These are phyloP conservation scores for Sphaerodactylus townsendi DNA, from an alignment of 2,113 vertebrate species.

Conservation along the genomic window DNA sequence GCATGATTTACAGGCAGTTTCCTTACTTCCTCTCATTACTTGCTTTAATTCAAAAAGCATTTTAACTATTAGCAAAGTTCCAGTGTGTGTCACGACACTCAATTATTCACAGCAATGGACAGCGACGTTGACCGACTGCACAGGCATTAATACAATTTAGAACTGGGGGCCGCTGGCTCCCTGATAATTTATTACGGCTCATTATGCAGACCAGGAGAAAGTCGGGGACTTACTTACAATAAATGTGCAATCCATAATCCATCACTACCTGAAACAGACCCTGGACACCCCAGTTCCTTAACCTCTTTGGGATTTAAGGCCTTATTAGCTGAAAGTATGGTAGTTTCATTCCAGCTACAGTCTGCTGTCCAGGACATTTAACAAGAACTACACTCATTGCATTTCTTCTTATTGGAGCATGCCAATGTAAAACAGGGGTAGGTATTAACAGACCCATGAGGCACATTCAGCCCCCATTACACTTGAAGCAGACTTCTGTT, in stretches of 20 bases:
- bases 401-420: neutral
- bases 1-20: slow-evolving; percentile 11
- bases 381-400: neutral
- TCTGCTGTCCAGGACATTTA: neutral
- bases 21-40: slow-evolving; percentile 15
- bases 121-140: slow-evolving; percentile 70
- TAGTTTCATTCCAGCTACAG: neutral
- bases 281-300: slow-evolving; percentile 39
- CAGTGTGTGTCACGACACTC: slow-evolving; percentile 59
- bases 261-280: slow-evolving; percentile 56
- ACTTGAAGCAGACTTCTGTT: neutral
- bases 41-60: slow-evolving; percentile 67
- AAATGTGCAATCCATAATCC: slow-evolving; percentile 45
- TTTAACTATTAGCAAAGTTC: slow-evolving; percentile 69
- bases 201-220: slow-evolving; percentile 54
- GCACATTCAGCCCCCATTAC: neutral
- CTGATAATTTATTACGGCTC: slow-evolving; percentile 47
- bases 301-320: neutral
- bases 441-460: neutral
- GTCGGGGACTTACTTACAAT: slow-evolving; percentile 35
- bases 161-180: slow-evolving; percentile 11
- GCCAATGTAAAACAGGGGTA: too few relatives aligned
- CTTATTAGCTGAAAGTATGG: neutral
- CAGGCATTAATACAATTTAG: slow-evolving; percentile 49
- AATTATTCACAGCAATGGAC: slow-evolving; percentile 75